Base-by-base conservation (phyloP, 1,140 invertebrate genomes). In the Pissodes strobi region DNA sequence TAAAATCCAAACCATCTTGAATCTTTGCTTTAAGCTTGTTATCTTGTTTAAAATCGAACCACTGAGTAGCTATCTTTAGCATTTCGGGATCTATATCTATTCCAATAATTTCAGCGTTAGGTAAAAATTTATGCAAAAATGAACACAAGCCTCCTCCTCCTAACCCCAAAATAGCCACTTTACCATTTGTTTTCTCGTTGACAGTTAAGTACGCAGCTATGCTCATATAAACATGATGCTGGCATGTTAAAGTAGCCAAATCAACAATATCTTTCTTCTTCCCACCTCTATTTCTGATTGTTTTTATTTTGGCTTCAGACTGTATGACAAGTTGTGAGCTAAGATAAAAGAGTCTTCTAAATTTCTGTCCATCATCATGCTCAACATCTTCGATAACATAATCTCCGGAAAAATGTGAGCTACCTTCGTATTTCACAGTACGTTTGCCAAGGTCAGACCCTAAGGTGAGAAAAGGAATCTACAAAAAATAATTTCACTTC, bases 321-420 rank as follows among this genome's bases (percentile, higher is more conserved):
- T 98, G 95, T 59, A 96, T 87, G 1, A 95, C 84, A 77, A 90
- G 89, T 72, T 90, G 89, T 79, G 89, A 94, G 53, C 83, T 86
- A 2, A 94, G 78, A 78, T 97, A 98, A 30, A 95, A 86, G 0
- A 98, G 84, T 67, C 94, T 82, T 38, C 95, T 82, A 65, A 83
- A 85, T 9, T 84, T 82, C 58, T 80, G 77, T 2, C 82, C 82
- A 46, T 87, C 83, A 22, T 85, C 83, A 12, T 85, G 83, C 66
- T 86, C 80, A 1, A 93, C 88, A 72, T 98, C 95, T 81, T 97
- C 95, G n/a, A 98, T 86, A 8, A 95, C 83, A 77, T 88, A 95
- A 27, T 89, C 83, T 0, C 95, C 95, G 30, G 92, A 95, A 5
- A 89, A 78, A 56, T 88, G 79, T 48, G 92, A 96, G 17, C 82